These are phyloP conservation scores for Amblyjoppa proteus DNA, from an alignment of 2,888 invertebrate species.

Conservation along the genomic window DNA sequence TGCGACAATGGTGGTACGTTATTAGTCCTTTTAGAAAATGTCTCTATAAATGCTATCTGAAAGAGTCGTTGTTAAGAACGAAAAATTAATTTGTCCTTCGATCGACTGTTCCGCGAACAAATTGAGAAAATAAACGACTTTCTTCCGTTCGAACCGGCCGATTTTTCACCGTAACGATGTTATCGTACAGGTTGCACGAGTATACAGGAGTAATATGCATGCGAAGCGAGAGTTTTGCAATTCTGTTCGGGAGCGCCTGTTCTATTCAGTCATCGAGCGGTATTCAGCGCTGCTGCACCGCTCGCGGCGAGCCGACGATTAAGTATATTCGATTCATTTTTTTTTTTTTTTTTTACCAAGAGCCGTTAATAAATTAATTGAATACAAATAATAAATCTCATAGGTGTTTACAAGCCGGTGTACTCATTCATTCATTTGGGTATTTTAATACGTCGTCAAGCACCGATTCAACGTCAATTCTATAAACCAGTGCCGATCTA, in stretches of 20 bases:
- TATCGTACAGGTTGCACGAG: slow-evolving; percentile 5
- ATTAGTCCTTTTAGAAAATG: not conserved
- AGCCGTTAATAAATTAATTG: slow-evolving; percentile 1
- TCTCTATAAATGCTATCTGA: not conserved
- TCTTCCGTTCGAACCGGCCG: not conserved
- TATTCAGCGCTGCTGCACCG: slow-evolving; percentile 59
- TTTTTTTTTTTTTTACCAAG: too few relatives aligned
- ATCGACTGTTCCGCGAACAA: not conserved
- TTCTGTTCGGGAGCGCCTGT: not conserved
- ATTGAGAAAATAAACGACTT: not conserved
- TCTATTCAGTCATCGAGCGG: slow-evolving; percentile 67
- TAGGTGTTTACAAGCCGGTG: not conserved
- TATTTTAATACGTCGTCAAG: not conserved
- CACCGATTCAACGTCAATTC: not conserved
- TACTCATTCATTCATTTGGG: not conserved
- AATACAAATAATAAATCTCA: not conserved
- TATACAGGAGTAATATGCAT: not conserved
- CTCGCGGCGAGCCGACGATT: slow-evolving; percentile 6
- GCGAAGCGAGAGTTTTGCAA: slow-evolving; percentile 13
- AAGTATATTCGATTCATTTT: slow-evolving; percentile 13
- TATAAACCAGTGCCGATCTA: not conserved
- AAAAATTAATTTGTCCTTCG: not conserved
- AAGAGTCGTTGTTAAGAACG: too few relatives aligned
- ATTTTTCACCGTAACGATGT: not conserved
- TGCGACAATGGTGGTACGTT: not conserved